phyloP scores from a whole-genome alignment of 2,797 vertebrate species.

The Leuciscus waleckii region DNA sequence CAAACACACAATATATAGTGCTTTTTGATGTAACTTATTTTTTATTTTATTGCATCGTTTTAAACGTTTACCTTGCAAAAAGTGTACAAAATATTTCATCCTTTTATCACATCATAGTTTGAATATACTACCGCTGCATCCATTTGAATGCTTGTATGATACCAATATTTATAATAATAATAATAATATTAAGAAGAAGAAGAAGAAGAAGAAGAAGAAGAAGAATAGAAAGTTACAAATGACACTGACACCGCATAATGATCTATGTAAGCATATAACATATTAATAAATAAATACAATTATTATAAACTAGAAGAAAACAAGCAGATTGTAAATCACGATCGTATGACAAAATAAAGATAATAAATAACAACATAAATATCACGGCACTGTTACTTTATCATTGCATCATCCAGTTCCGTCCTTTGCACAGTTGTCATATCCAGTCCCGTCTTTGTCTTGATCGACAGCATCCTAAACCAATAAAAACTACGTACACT shows the following conservation, averaged over 20 bases:
- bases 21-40: background rate
- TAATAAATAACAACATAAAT: background rate
- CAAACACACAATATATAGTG: background rate
- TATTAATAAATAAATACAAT: no score
- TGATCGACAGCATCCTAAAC: slow-evolving; percentile 65
- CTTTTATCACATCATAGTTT: background rate
- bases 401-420: slow-evolving; percentile 80
- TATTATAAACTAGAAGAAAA: background rate
- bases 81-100: background rate
- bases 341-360: background rate
- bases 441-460: slow-evolving; percentile 51
- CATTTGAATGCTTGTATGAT: background rate
- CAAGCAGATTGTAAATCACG: background rate
- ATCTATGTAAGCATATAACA: no score
- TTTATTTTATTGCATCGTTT: background rate
- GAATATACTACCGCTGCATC: background rate
- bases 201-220: background rate
- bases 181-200: background rate
- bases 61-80: background rate
- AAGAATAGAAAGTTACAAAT: no score
- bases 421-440: slow-evolving; percentile 9
- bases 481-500: slow-evolving; percentile 61
- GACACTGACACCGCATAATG: background rate
- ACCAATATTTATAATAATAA: background rate
- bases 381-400: slow-evolving; percentile 54